Evolutionary conservation across 2,888 invertebrate species (phyloP), one percentile per base, ranked within the genome.

Genomic region (Meloe dianella): DNA sequence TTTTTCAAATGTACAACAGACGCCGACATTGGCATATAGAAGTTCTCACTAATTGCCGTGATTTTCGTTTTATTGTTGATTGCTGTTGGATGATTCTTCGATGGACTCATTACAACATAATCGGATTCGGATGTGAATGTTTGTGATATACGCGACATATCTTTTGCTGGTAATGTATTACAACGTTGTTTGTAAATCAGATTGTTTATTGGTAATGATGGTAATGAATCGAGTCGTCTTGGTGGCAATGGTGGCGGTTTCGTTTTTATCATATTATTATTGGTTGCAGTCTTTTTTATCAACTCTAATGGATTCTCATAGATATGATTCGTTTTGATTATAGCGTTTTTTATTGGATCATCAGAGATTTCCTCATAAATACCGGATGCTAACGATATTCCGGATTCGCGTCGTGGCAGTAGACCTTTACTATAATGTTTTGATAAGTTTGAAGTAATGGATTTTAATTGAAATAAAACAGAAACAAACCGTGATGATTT

Each of bases 321-420:
- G 24, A 83, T 78, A 68, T 84, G 83, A 67, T 73, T 74, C 12
- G 59, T 47, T 51, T 65, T 57, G 24, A 20, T 30, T 30, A 47
- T 38, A 0, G 63, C 12, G 24, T 60, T 60, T 47, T 64, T 68
- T 35, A 67, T 64, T 17, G 68, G 73, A 22, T 77, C 75, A 8
- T 90, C 90, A 0, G 86, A 81, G 70, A 91, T 91, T 82, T 91
- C 91, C 77, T 91, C 91, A 80, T 91, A 91, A 72, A 90, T 89
- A 56, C 90, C 91, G 0, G 90, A 90, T 22, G 89, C 86, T 4
- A 89, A 77, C 0, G 91, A 91, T 57, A 86, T 83, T 29, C 88
- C 85, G 0, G 90, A 90, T 68, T 84, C 82, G 6, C 88, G 85
- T 1, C 88, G 86, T 0, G 83, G 78, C n/a, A n/a, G n/a, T n/a